Evolutionary conservation across 2,888 invertebrate genomes (phyloP), one percentile per base, ranked within the genome.

Genomic region (Tenthredo scrophulariae): DNA sequence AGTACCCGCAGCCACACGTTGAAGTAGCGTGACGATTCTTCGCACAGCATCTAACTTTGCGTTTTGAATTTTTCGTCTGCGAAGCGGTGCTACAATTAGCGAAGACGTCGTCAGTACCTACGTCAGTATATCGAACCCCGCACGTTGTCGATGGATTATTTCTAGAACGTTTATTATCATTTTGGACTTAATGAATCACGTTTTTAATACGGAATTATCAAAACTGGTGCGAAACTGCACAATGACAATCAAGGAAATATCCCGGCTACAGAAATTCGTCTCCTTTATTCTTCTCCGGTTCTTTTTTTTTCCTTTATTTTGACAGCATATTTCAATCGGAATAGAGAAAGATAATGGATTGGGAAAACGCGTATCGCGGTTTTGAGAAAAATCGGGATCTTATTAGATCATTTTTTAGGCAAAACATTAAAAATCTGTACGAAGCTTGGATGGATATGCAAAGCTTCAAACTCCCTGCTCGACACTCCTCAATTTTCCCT

Each of bases 161-260:
- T 77, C 77, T 77, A 77, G 15, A 77, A 77, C 77, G 50, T 50
- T 77, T 1, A 77, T 77, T 29, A 40, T 13, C n/a, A 74, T 5
- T 74, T 50, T 29, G 18, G 50, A 50, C 4, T 50, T 50, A n/a
- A 18, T 1, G 6, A 50, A 50, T 46, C 46, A 46, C 46, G 46
- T 15, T 46, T 46, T 46, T 46, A 15, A 46, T 46, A 40, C 9
- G 13, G 2, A 43, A 43, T 50, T 18, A 50, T 50, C 5, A 18
- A 6, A 50, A 50, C 50, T 50, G 50, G 6, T n/a, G 18, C n/a
- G 13, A 46, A 15, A 46, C 46, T 3, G 40, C 7, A 46, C 13
- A 15, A 15, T 46, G 46, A 15, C 1, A 46, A 46, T 46, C 15
- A 46, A 46, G 15, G 15, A 58, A 58, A 22, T 58, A 58, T 58